Base-by-base conservation (phyloP, 2,888 invertebrate genomes). In the Xestia rhomboidea region DNA sequence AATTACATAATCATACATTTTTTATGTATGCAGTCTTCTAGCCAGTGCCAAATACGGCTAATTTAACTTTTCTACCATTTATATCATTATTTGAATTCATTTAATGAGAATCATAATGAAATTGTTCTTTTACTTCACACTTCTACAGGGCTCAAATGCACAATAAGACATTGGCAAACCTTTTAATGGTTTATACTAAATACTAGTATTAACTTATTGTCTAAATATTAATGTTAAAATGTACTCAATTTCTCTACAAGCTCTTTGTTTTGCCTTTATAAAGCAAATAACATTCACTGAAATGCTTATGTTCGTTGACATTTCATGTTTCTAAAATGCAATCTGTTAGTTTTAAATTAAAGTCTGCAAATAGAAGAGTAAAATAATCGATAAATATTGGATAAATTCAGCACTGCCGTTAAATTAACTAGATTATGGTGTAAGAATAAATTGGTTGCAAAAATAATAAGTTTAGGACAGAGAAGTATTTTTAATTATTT, bases 41-140 rank as follows among this genome's bases (percentile, higher is more conserved):
- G 6, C 38, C 44, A 62, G 82, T 85, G 86, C 83, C 79, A 87
- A 82, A 76, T 73, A 77, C 38, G 76, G 77, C 76, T 73, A 57
- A 64, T 63, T 70, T 38, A 76, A 68, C 34, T 80, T 77, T 82
- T 76, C 21, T 76, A 77, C 62, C 27, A 63, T 71, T 64, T 64
- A 38, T 73, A 80, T n/a, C 54, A 79, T 63, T 69, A 62, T 62
- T 66, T 66, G 27, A 60, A 79, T 60, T 27, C 66, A 68, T 79
- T 68, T 57, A 78, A n/a, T 49, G 63, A n/a, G 44, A 57, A 51
- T 51, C 13, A 30, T 60, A 27, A 49, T 83, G 1, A 82, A 54
- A 63, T 60, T 51, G 15, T 51, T 62, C 2, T 3, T 46, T 27
- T 54, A n/a, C 18, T 57, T 3, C 8, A 51, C n/a, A 51, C 44